Evolutionary conservation across 2,888 invertebrate genomes (phyloP).

Genomic region (Cancer borealis): DNA sequence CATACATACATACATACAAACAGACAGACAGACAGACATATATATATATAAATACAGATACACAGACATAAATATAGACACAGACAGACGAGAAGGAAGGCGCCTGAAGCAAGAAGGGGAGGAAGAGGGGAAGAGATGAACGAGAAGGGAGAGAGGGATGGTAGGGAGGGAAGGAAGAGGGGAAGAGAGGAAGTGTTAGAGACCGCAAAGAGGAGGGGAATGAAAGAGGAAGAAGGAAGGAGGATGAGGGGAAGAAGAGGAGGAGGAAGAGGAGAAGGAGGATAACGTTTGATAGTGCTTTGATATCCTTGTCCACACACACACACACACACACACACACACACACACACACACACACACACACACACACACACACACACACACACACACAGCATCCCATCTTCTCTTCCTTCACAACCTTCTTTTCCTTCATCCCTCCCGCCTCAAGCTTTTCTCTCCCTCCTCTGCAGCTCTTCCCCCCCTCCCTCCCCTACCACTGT

Average conservation of each 20-base stretch:
- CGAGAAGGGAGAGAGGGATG: not conserved
- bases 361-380: slow-evolving; percentile 56
- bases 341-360: slow-evolving; percentile 57
- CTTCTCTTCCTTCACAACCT: not conserved
- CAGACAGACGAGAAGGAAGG: not conserved
- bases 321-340: slow-evolving; percentile 55
- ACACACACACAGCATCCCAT: slow-evolving; percentile 3
- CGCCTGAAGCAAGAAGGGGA: not conserved
- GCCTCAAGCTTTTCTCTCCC: not conserved
- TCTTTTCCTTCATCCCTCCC: not conserved
- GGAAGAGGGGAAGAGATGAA: not conserved
- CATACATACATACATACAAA: not conserved
- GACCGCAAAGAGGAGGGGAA: not conserved
- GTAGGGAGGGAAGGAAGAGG: not conserved
- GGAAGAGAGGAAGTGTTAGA: not conserved
- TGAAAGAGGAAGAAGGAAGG: not conserved
- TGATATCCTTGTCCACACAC: not conserved
- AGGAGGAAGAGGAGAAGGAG: not conserved
- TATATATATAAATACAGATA: not conserved
- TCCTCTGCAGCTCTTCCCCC: not conserved
- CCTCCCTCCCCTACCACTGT: not conserved
- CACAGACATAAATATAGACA: not conserved
- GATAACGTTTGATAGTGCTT: not conserved
- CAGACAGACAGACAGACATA: not conserved
- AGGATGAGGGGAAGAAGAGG: not conserved